These are phyloP conservation scores for Rattus norvegicus DNA, from an alignment of 2,113 vertebrate species.

Conservation along the genomic window GRCr8 NC_086038.1:33306001-33306500, in stretches of 20 bases:
- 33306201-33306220: not conserved
- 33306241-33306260: not conserved
- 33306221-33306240: not conserved
- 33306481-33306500: no score
- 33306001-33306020: slow-evolving; percentile 58
- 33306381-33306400: not conserved
- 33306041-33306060: slow-evolving; percentile 38
- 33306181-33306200: not conserved
- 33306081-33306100: not conserved
- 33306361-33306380: not conserved
- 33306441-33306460: not conserved
- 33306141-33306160: not conserved
- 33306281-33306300: not conserved
- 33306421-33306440: not conserved
- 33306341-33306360: not conserved
- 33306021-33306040: slow-evolving; percentile 39
- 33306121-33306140: not conserved
- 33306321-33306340: not conserved
- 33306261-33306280: not conserved
- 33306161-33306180: not conserved
- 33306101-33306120: not conserved
- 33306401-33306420: not conserved
- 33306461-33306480: not conserved
- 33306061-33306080: not conserved
- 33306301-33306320: not conserved